Evolutionary conservation across 2,113 vertebrate species (phyloP), one percentile per base, ranked within the genome.

Genomic region (Carollia perspicillata): DNA sequence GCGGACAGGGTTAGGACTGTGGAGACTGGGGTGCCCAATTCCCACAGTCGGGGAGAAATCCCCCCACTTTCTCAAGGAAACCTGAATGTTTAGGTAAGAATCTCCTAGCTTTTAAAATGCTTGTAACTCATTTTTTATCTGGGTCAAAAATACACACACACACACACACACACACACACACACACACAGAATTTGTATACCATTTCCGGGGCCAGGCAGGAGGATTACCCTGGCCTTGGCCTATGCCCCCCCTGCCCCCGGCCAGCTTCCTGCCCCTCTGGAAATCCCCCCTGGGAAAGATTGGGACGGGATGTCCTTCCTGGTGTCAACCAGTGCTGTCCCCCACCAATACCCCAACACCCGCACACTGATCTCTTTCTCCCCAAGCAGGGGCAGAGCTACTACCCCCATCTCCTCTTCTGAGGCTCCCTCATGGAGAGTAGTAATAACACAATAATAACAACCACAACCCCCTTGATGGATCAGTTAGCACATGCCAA

Each of bases 61-160:
- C 71, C 63, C 33, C 66, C 33, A 63, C 35, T n/a, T 37, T 75
- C 69, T 88, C 37, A n/a, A 88, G 14, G 42, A 30, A 33, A 78
- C 7, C 65, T 44, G 42, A 75, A 23, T 12, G 63, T 74, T 75
- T 47, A 55, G 35, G 42, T 63, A 74, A 72, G 74, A 79, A 35
- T 69, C 8, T 72, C 63, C 42, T 23, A 30, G 49, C 60, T 74
- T 94, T 91, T 53, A 66, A 93, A 87, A 78, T 35, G 16, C 69
- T 66, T 37, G 2, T 2, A 26, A 58, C 26, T 49, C 6, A 26
- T 47, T 30, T 10, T 75, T 49, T 53, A 18, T n/a, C 6, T 66
- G 47, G 8, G 51, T 72, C 83, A n/a, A 53, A 87, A 63, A 69
- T 8, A 3, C 5, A 18, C 60, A 51, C 42, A 40, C 8, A 40